phyloP scores from a whole-genome alignment of 2,113 vertebrate species.

The Lophius piscatorius region DNA sequence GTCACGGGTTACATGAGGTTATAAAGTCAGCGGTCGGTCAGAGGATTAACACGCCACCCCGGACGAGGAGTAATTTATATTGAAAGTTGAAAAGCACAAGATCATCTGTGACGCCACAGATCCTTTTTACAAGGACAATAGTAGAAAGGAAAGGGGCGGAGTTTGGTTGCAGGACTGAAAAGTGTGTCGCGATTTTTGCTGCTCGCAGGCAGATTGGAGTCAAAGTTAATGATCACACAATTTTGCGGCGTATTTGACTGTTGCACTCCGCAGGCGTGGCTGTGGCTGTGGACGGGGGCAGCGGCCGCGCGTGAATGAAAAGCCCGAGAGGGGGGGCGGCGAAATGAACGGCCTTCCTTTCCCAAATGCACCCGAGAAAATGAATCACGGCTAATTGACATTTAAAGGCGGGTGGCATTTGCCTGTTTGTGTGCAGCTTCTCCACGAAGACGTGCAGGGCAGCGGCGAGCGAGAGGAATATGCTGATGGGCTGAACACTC shows the following conservation, averaged over 20 bases:
- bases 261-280: conserved; percentile 9
- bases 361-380: conserved; percentile 44
- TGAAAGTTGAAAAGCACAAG: too few relatives aligned
- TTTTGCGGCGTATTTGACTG: conserved; percentile 19
- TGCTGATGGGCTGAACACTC: conserved; percentile 48
- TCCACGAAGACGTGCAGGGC: conserved; percentile 19
- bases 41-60: too few relatives aligned
- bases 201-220: conserved; percentile 33
- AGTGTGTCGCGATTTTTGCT: too few relatives aligned
- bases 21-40: too few relatives aligned
- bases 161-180: too few relatives aligned
- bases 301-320: conserved; percentile 20
- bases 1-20: too few relatives aligned
- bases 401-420: conserved; percentile 73
- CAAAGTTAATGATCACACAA: conserved; percentile 29
- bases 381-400: conserved; percentile 72
- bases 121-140: too few relatives aligned
- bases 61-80: too few relatives aligned
- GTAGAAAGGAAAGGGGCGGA: too few relatives aligned
- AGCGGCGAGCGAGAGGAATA: conserved; percentile 33
- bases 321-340: conserved; percentile 40
- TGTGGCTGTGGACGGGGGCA: neutral
- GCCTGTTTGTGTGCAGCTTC: conserved; percentile 52
- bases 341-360: conserved; percentile 49
- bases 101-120: too few relatives aligned